phyloP scores from a whole-genome alignment of 2,888 invertebrate genomes.

The Lepidonotus clava region DNA sequence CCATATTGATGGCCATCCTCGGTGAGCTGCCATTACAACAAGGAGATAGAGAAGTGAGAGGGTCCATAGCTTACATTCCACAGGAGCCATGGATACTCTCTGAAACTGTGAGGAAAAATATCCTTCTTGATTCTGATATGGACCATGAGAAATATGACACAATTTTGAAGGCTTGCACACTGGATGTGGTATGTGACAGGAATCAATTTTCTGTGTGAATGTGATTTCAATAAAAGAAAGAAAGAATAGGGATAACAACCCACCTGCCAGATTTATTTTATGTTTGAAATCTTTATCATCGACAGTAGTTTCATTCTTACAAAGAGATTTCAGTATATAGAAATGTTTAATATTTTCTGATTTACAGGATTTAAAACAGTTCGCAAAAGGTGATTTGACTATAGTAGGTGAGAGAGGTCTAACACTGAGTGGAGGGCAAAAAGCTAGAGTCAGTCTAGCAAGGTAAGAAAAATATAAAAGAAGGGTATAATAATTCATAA shows the following conservation, averaged over 20 bases:
- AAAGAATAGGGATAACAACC: too few relatives aligned
- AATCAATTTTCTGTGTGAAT: too few relatives aligned
- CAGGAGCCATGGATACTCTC: not conserved
- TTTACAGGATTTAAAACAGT: conserved; percentile 87
- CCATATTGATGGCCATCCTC: not conserved
- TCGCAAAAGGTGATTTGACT: conserved; percentile 91
- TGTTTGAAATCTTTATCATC: too few relatives aligned
- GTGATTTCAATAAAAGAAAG: too few relatives aligned
- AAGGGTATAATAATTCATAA: too few relatives aligned
- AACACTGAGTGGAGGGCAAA: conserved; percentile 91
- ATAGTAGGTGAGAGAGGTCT: conserved; percentile 93
- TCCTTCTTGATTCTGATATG: not conserved
- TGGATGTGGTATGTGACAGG: not conserved
- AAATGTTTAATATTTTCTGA: too few relatives aligned
- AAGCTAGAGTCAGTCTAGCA: conserved; percentile 88
- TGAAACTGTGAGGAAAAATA: not conserved
- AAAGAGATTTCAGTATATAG: too few relatives aligned
- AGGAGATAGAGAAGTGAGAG: not conserved
- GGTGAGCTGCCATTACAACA: not conserved
- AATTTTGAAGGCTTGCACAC: not conserved
- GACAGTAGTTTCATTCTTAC: too few relatives aligned
- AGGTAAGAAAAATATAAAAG: too few relatives aligned
- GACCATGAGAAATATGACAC: not conserved
- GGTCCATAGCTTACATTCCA: not conserved
- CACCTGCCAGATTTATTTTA: too few relatives aligned